A percentile compares a stretch with the other conserved stretches of the same genome.
These are phyloP conservation scores for Leptodactylus fuscus DNA, from an alignment of 2,113 vertebrate genomes.

Conservation along the genomic window DNA sequence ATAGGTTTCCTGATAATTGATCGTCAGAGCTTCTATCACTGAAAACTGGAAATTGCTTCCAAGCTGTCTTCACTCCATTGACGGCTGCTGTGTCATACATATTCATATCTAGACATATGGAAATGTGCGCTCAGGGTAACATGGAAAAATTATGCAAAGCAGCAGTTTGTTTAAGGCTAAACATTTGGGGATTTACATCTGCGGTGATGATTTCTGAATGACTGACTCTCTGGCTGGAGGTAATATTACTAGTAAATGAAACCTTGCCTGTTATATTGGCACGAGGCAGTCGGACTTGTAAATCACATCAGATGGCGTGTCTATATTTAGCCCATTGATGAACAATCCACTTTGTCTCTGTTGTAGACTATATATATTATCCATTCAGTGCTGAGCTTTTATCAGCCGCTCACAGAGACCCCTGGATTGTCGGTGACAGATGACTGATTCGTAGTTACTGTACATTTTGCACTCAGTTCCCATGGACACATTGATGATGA, in stretches of 20 bases:
- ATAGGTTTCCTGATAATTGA: not conserved
- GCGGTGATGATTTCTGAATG: not conserved
- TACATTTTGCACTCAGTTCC: not conserved
- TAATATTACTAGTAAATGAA: not conserved
- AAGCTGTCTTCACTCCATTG: not conserved
- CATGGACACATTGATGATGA: not conserved
- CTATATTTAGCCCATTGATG: not conserved
- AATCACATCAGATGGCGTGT: not conserved
- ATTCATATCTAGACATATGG: conserved; percentile 41
- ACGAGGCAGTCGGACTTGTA: not conserved
- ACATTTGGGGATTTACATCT: conserved; percentile 19
- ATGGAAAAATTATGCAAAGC: conserved; percentile 31
- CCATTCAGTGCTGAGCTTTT: not conserved
- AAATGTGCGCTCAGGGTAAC: conserved; percentile 9
- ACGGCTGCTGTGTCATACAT: conserved; percentile 37
- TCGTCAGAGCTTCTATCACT: not conserved
- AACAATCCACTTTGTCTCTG: not conserved
- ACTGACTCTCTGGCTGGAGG: not conserved
- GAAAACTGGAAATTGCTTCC: not conserved
- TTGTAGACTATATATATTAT: not conserved
- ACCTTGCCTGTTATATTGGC: not conserved
- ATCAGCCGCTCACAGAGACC: not conserved
- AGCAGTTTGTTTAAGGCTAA: conserved; percentile 34
- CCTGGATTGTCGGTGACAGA: not conserved
- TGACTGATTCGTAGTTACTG: not conserved